Base-by-base conservation (phyloP, 30 jellyfish, hydroid and myxozoan species). In the Chironex yamaguchii region DNA sequence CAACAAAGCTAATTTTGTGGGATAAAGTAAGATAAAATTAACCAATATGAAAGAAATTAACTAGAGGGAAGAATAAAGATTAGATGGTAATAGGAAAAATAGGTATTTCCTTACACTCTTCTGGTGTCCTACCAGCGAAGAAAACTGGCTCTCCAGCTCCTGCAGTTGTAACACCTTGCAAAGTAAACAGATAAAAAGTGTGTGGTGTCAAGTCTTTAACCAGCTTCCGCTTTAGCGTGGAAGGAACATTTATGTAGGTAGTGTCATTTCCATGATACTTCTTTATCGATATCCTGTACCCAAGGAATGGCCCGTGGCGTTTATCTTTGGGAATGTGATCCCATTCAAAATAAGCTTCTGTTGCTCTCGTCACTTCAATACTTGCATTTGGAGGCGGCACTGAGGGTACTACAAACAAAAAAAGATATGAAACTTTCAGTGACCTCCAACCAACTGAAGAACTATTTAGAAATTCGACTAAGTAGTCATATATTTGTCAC, bases 341-440 rank as follows among this genome's bases (percentile, higher is more conserved):
- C 97, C 97, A 90, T 49, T 90, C 76, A 29, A 90, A 72, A 36
- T 72, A 90, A 12, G 83, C 53, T 68, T 82, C 54, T 17, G 96
- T 73, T 34, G 97, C 92, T 14, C 52, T 62, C 11, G 86, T 71
- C 9, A 86, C 31, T 62, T 27, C 62, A 2, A 71, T 53, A 4
- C 24, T 35, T 36, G 72, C 27, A 49, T 72, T 53, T 31, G 21
- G 49, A 11, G 83, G 84, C 3, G 88, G 64, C 4, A 32, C 71
- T 27, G 49, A 30, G 1, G 93, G 93, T 27, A 54, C 93, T 83
- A 49, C 21, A 32, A 70, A 13, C 29, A 78, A 58, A 29, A 6
- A 2, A 35, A 70, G 17, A 42, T n/a, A n/a, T n/a, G n/a, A n/a
- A n/a, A n/a, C n/a, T n/a, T n/a, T n/a, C n/a, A n/a, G n/a, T n/a